Percentiles rank a stretch among this genome's conserved stretches.
These are phyloP conservation scores for Ahaetulla prasina DNA, from an alignment of 2,113 vertebrate species.

Conservation along the genomic window DNA sequence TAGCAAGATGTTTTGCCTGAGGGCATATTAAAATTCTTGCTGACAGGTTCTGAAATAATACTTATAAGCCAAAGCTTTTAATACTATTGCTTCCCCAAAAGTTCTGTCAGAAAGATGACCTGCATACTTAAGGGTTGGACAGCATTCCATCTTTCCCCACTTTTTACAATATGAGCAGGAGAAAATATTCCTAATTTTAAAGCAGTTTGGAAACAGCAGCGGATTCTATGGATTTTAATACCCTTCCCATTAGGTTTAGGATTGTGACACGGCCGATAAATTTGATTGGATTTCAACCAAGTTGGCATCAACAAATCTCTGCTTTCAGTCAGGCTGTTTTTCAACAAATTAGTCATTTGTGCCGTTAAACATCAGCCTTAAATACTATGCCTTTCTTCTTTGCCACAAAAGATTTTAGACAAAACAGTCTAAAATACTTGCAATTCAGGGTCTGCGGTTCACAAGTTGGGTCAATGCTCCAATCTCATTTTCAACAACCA, in stretches of 20 bases:
- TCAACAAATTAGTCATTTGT: conserved; percentile 47
- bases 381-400: conserved; percentile 19
- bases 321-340: conserved; percentile 42
- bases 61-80: background rate
- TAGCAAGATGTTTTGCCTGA: background rate
- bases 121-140: background rate
- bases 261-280: background rate
- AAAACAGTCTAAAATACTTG: conserved; percentile 39
- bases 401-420: conserved; percentile 16
- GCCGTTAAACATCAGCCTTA: conserved; percentile 45
- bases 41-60: background rate
- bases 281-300: background rate
- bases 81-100: background rate
- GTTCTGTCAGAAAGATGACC: background rate
- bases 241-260: background rate
- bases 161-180: background rate
- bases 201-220: background rate
- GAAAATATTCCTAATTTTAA: background rate
- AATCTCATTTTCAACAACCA: conserved; percentile 44
- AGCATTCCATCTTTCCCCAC: background rate
- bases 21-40: background rate
- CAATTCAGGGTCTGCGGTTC: conserved; percentile 48
- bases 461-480: conserved; percentile 54
- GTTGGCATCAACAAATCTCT: background rate
- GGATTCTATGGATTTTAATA: background rate